These are phyloP conservation scores for Haemorhous mexicanus DNA, from an alignment of 2,113 vertebrate genomes.

Conservation along the genomic window DNA sequence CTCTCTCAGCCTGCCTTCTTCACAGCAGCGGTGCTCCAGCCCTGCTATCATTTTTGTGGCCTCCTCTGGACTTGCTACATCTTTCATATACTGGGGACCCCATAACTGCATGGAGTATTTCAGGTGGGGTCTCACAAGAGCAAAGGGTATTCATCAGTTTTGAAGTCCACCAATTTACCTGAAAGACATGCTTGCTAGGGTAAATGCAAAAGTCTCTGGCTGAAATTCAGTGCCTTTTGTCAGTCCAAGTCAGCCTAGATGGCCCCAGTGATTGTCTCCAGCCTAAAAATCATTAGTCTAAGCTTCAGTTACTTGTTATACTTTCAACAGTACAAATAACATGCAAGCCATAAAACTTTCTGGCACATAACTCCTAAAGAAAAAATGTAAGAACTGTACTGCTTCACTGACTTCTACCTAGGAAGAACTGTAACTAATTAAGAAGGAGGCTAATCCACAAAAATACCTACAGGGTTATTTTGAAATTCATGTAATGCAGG, in stretches of 20 bases:
- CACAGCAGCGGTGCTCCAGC: not conserved
- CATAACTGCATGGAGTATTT: not conserved
- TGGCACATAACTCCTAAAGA: not conserved
- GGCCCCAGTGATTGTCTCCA: not conserved
- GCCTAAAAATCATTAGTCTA: not conserved
- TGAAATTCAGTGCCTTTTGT: not conserved
- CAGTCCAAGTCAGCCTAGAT: not conserved
- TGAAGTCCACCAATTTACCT: not conserved
- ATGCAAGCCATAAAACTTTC: not conserved
- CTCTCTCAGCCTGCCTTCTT: not conserved
- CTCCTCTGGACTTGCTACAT: not conserved
- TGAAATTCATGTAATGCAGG: not conserved
- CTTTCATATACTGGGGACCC: not conserved
- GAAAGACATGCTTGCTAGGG: not conserved
- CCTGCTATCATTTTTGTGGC: fast-evolving
- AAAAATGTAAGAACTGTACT: not conserved
- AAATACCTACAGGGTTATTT: not conserved
- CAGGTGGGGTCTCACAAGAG: fast-evolving
- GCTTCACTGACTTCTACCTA: not conserved
- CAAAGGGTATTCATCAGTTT: not conserved
- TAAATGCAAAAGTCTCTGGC: not conserved
- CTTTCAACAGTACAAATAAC: not conserved
- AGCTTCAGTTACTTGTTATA: not conserved
- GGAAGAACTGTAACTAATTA: not conserved
- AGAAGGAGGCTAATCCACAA: not conserved